Conservation (phyloP, 2,113 vertebrate genomes). For the Dunckerocampus dactyliophorus region DNA sequence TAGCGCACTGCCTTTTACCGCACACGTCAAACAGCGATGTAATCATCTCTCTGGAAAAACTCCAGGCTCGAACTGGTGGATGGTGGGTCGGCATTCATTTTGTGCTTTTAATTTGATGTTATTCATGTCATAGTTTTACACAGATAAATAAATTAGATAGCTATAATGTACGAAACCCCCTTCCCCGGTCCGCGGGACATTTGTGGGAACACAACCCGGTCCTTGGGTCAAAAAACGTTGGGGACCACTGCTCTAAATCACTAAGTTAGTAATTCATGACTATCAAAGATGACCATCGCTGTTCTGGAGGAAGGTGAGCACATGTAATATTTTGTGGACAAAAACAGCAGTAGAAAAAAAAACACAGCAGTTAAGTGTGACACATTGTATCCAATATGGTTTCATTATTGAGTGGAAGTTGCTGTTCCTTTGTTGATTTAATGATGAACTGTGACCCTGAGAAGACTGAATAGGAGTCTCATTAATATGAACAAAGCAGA, state of each 20-base stretch:
- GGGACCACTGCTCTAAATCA: neutral
- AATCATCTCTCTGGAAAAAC: too few species aligned
- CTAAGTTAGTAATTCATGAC: neutral
- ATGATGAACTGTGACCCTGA: conserved; percentile 37
- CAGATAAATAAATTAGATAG: too few species aligned
- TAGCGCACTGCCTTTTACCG: too few species aligned
- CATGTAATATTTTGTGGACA: conserved; percentile 16
- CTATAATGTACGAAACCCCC: too few species aligned
- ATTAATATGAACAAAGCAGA: conserved; percentile 27
- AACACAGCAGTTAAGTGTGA: conserved; percentile 1
- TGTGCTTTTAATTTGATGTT: too few species aligned
- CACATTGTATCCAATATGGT: conserved; percentile 6
- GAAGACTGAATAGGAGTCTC: conserved; percentile 18
- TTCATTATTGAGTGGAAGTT: conserved; percentile 40
- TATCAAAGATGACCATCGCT: conserved; percentile 1
- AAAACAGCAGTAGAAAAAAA: neutral
- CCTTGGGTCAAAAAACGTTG: too few species aligned
- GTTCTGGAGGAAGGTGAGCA: neutral
- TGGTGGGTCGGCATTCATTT: too few species aligned
- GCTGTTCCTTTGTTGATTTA: conserved; percentile 40
- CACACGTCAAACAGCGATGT: too few species aligned
- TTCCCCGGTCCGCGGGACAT: too few species aligned
- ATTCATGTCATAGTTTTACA: too few species aligned
- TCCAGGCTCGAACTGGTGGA: too few species aligned
- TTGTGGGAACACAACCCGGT: too few species aligned